A percentile compares a stretch with the other conserved stretches of the same genome.
These are phyloP conservation scores for Brachyalestes nurse DNA, from an alignment of 2,797 vertebrate species.

Conservation along the genomic window DNA sequence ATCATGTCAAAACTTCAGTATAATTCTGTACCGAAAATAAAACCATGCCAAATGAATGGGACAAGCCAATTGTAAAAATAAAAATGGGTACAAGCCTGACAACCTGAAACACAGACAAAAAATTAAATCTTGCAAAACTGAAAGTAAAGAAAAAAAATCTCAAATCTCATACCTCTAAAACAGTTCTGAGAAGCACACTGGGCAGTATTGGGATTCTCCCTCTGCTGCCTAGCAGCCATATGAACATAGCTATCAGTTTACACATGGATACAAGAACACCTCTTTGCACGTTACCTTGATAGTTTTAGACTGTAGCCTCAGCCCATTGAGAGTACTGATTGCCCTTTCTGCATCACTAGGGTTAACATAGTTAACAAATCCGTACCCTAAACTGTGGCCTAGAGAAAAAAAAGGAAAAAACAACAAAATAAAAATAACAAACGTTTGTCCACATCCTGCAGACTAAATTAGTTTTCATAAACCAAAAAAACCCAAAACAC, in stretches of 20 bases:
- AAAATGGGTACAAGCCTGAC: slow-evolving; percentile 33
- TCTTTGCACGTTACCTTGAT: slow-evolving; percentile 91
- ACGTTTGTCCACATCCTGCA: slow-evolving; percentile 72
- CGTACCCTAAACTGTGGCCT: slow-evolving; percentile 99
- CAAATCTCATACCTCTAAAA: slow-evolving; percentile 25
- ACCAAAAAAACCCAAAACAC: slow-evolving; percentile 47
- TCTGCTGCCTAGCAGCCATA: slow-evolving; percentile 68
- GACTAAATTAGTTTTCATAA: slow-evolving; percentile 56
- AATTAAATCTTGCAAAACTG: neutral
- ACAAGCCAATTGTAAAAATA: slow-evolving; percentile 52
- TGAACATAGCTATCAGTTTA: slow-evolving; percentile 75
- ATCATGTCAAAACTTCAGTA: slow-evolving; percentile 65
- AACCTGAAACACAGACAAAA: slow-evolving; percentile 30
- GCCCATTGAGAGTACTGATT: slow-evolving; percentile 98
- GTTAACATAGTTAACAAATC: slow-evolving; percentile 99
- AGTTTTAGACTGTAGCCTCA: slow-evolving; percentile 99
- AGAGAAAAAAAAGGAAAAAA: slow-evolving; percentile 79
- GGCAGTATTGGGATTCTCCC: slow-evolving; percentile 65
- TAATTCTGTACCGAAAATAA: slow-evolving; percentile 67
- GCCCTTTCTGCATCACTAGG: slow-evolving; percentile 98
- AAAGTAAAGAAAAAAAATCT: slow-evolving; percentile 30
- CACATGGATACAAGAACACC: slow-evolving; percentile 76
- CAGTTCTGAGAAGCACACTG: slow-evolving; percentile 57
- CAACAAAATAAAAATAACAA: slow-evolving; percentile 84
- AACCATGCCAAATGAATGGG: slow-evolving; percentile 51